phyloP scores from a whole-genome alignment of 2,797 vertebrate species.

The Sebastes diploproa region DNA sequence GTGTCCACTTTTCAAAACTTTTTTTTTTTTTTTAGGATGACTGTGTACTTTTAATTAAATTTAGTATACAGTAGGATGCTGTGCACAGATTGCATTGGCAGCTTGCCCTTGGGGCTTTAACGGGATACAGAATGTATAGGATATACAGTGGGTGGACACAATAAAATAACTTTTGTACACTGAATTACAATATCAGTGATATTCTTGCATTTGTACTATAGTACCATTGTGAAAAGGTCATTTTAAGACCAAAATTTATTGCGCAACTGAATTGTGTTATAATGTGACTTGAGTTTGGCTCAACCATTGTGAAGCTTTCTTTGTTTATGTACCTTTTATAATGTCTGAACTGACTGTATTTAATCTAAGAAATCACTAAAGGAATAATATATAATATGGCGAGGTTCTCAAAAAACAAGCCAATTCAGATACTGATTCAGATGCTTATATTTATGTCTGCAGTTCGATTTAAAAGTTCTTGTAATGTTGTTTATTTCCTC shows the following conservation, averaged over 20 bases:
- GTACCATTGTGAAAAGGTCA: neutral
- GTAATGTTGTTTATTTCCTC: neutral
- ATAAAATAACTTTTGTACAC: neutral
- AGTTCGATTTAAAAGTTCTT: neutral
- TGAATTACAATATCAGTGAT: neutral
- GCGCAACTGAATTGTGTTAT: neutral
- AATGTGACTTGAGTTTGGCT: neutral
- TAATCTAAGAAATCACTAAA: neutral
- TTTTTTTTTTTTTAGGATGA: no score
- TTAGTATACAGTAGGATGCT: neutral
- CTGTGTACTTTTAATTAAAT: neutral
- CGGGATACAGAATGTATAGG: conserved; percentile 13
- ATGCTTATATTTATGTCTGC: neutral
- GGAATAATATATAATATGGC: neutral
- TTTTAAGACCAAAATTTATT: neutral
- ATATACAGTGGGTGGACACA: neutral
- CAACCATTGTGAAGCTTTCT: neutral
- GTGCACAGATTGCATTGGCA: neutral
- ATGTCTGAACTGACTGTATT: neutral
- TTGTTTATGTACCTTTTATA: neutral
- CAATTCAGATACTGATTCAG: neutral
- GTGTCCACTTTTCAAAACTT: no score
- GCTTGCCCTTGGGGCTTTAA: neutral
- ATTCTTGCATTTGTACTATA: neutral
- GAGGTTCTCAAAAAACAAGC: neutral